Evolutionary conservation across 2,113 vertebrate species (phyloP).

Genomic region (Sapajus apella): DNA sequence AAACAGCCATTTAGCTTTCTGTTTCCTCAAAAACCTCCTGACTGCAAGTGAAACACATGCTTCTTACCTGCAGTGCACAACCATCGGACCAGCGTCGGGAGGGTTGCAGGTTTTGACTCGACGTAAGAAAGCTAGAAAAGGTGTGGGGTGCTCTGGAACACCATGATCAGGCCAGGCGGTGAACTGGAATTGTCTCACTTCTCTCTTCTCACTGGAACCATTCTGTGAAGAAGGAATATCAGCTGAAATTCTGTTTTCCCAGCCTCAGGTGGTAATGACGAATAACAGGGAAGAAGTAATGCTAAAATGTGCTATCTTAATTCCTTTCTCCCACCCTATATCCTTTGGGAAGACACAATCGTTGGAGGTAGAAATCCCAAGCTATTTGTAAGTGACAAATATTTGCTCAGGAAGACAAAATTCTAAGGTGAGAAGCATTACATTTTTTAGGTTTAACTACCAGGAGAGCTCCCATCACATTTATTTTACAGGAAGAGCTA

Average conservation of each 20-base stretch:
- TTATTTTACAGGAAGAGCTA: background rate
- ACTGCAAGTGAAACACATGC: background rate
- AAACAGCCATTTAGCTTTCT: background rate
- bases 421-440: conserved; percentile 20
- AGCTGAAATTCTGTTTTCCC: conserved; percentile 36
- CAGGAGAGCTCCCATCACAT: background rate
- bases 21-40: background rate
- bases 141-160: conserved; percentile 97
- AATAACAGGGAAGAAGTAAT: background rate
- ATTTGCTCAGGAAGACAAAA: conserved; percentile 25
- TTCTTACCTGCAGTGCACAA: conserved; percentile 97
- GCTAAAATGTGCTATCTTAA: background rate
- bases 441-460: conserved; percentile 18
- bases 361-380: background rate
- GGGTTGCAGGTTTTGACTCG: conserved; percentile 98
- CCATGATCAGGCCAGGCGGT: conserved; percentile 99
- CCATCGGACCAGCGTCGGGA: conserved; percentile 98
- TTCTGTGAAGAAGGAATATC: conserved; percentile 85
- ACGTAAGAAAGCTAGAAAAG: conserved; percentile 96
- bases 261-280: background rate
- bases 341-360: background rate
- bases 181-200: conserved; percentile 99
- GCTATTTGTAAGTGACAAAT: background rate
- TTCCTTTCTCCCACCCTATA: background rate
- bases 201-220: conserved; percentile 97